A percentile compares a stretch with the other conserved stretches of the same genome.
Conservation (phyloP, 2,797 vertebrate species). For the Microtus obscurus region DNA sequence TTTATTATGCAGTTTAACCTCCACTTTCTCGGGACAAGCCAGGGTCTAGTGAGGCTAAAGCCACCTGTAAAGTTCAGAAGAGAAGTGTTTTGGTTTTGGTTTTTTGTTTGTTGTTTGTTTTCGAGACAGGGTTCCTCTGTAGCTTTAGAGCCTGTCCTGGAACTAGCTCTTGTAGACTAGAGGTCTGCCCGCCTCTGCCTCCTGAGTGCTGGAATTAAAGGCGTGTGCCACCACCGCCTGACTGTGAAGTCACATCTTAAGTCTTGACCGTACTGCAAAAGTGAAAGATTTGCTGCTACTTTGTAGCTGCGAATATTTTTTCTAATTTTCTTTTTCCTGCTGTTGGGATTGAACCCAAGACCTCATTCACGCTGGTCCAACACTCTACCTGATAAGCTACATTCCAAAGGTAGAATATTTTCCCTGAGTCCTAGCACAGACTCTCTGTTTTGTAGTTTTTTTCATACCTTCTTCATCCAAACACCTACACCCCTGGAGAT, state of each 20-base stretch:
- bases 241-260: neutral
- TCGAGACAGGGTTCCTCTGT: no score
- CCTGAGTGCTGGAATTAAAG: no score
- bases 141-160: no score
- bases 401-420: neutral
- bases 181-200: no score
- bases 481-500: neutral
- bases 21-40: neutral
- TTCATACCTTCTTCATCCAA: conserved; percentile 34
- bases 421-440: neutral
- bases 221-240: no score
- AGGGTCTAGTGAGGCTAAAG: neutral
- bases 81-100: no score
- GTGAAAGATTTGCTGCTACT: neutral
- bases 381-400: neutral
- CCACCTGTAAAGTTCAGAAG: neutral
- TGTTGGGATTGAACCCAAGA: neutral
- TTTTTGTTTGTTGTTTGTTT: no score
- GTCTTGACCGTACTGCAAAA: neutral
- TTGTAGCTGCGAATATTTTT: neutral
- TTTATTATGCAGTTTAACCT: neutral
- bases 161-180: no score
- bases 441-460: neutral
- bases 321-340: neutral
- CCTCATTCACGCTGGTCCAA: neutral